phyloP scores from a whole-genome alignment of 2,113 vertebrate species.

The Hirundichthys speculiger region DNA sequence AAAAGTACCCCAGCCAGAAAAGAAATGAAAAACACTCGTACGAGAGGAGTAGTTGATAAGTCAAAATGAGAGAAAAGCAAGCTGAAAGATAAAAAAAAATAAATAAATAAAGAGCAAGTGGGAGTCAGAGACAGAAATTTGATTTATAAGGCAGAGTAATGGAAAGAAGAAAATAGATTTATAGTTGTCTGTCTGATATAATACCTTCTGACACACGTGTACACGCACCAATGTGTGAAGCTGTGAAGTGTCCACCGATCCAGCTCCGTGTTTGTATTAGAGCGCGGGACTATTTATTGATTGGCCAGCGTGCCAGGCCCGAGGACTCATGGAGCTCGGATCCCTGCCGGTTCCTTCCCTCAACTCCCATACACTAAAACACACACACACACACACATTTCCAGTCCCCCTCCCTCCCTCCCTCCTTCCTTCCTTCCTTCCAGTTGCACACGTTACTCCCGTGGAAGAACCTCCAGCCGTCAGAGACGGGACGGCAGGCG shows the following conservation, averaged over 20 bases:
- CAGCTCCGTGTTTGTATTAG: constrained; percentile 80
- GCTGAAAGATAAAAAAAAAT: neutral
- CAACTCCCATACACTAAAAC: constrained; percentile 12
- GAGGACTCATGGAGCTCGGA: constrained; percentile 74
- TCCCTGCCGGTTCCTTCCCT: constrained; percentile 56
- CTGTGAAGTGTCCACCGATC: constrained; percentile 59
- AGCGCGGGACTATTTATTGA: constrained; percentile 83
- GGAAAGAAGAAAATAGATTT: constrained; percentile 51
- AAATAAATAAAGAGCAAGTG: too few relatives aligned
- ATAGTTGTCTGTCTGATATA: constrained; percentile 52
- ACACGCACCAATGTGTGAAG: constrained; percentile 41
- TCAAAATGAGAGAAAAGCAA: neutral
- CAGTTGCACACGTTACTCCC: constrained; percentile 77
- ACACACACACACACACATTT: constrained; percentile 32
- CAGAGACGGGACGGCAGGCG: constrained; percentile 71
- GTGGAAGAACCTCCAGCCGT: constrained; percentile 79
- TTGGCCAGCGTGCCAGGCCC: constrained; percentile 82
- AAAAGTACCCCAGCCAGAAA: constrained; percentile 14
- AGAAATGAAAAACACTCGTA: constrained; percentile 41
- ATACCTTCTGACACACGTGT: constrained; percentile 9
- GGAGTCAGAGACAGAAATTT: constrained; percentile 42
- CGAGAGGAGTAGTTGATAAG: constrained; percentile 1
- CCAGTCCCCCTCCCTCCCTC: constrained; percentile 43
- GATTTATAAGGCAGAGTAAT: constrained; percentile 42
- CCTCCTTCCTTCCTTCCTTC: constrained; percentile 67